These are phyloP conservation scores for Agrilus mali DNA, from an alignment of 2,888 invertebrate species.

Conservation along the genomic window DNA sequence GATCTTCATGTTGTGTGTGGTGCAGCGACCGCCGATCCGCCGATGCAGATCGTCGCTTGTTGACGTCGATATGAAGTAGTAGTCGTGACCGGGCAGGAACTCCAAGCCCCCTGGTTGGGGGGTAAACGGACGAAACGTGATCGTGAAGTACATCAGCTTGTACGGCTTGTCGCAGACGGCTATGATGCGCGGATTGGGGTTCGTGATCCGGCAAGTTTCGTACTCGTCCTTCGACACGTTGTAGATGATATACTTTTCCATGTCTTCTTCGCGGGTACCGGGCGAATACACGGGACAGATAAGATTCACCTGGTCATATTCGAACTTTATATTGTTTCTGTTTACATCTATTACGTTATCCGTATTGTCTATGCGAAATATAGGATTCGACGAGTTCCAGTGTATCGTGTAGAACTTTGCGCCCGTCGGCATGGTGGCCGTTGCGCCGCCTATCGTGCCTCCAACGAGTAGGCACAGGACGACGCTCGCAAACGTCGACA, in stretches of 20 bases:
- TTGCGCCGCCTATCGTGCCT: conserved; percentile 10
- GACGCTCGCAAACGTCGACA: conserved; percentile 10
- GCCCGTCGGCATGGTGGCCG: conserved; percentile 30
- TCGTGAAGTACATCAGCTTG: conserved; percentile 90
- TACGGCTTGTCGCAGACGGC: conserved; percentile 93
- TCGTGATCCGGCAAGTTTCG: conserved; percentile 90
- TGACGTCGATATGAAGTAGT: conserved; percentile 86
- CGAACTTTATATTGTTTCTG: conserved; percentile 78
- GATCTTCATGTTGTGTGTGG: conserved; percentile 89
- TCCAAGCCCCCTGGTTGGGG: conserved; percentile 91
- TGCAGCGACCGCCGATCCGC: conserved; percentile 84
- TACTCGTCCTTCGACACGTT: conserved; percentile 95
- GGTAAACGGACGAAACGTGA: conserved; percentile 91
- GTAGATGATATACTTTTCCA: conserved; percentile 92
- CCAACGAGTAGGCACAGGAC: conserved; percentile 20
- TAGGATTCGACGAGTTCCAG: conserved; percentile 35
- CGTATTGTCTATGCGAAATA: conserved; percentile 91
- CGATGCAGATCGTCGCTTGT: conserved; percentile 84
- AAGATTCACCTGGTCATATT: conserved; percentile 92
- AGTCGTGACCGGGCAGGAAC: conserved; percentile 88
- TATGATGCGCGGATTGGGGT: conserved; percentile 85
- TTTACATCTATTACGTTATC: conserved; percentile 95
- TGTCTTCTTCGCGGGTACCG: conserved; percentile 76
- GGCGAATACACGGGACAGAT: conserved; percentile 88
- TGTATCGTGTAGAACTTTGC: conserved; percentile 35